Evolutionary conservation across 2,888 invertebrate species (phyloP).

Genomic region (Microplitis manilae): DNA sequence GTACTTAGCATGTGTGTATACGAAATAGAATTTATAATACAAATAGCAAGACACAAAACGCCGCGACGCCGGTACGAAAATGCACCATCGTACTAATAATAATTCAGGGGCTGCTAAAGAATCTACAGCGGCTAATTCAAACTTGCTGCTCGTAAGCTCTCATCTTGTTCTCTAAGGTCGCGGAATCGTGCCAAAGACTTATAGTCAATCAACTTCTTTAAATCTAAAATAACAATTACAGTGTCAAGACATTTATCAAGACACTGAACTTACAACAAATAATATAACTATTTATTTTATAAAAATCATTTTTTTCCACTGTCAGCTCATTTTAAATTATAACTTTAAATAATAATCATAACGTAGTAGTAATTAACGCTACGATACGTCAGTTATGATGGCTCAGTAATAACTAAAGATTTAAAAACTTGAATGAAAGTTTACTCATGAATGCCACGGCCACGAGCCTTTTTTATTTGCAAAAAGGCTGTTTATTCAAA

Average conservation of each 20-base stretch:
- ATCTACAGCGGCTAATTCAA: background rate
- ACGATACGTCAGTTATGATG: background rate
- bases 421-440: background rate
- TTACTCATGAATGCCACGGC: background rate
- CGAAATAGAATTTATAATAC: background rate
- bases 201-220: background rate
- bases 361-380: background rate
- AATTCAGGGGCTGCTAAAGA: slow-evolving; percentile 47
- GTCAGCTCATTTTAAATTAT: too few relatives aligned
- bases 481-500: background rate
- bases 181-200: slow-evolving; percentile 23
- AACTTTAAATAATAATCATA: background rate
- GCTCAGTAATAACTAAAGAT: background rate
- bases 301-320: too few relatives aligned
- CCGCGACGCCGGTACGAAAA: slow-evolving; percentile 52
- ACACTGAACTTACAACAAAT: background rate
- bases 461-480: background rate
- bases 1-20: slow-evolving; percentile 5
- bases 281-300: background rate
- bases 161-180: slow-evolving; percentile 23
- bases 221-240: background rate
- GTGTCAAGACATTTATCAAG: background rate
- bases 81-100: slow-evolving; percentile 63
- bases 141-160: background rate
- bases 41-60: slow-evolving; percentile 39